Conservation (phyloP, 2,797 vertebrate species). For the Argentina silus region DNA sequence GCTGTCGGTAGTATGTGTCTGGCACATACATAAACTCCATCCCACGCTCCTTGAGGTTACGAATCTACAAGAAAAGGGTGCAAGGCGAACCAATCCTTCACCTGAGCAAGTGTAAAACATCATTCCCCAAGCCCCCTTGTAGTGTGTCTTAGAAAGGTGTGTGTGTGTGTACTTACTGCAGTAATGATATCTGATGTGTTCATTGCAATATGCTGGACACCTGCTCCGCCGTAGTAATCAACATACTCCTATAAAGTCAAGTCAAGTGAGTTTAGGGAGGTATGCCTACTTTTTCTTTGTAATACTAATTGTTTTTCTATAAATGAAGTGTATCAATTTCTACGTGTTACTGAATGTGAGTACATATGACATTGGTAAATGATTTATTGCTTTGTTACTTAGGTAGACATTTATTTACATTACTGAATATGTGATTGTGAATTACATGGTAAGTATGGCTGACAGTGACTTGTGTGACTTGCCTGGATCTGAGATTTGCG, state of each 20-base stretch:
- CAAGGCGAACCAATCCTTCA: not conserved
- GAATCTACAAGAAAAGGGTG: conserved; percentile 77
- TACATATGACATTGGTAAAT: not conserved
- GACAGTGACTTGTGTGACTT: conserved; percentile 13
- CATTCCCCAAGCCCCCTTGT: no score
- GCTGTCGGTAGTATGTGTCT: conserved; percentile 85
- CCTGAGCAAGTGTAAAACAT: no score
- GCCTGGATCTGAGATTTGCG: conserved; percentile 98
- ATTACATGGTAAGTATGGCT: no score
- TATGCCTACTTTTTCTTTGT: not conserved
- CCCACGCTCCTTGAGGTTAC: conserved; percentile 89
- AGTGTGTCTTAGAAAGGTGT: no score
- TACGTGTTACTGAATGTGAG: not conserved
- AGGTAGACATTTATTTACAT: not conserved
- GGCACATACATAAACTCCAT: conserved; percentile 92
- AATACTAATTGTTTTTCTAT: not conserved
- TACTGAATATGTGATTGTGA: no score
- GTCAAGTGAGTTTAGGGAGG: not conserved
- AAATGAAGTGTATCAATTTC: not conserved
- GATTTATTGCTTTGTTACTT: not conserved
- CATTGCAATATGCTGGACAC: conserved; percentile 96
- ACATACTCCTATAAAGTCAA: conserved; percentile 85
- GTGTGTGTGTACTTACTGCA: conserved; percentile 75
- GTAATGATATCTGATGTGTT: conserved; percentile 91
- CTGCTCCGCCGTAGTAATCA: conserved; percentile 93